A percentile compares a stretch with the other conserved stretches of the same genome.
These are phyloP conservation scores for Ligdia adustata DNA, from an alignment of 2,888 invertebrate species.

Conservation along the genomic window DNA sequence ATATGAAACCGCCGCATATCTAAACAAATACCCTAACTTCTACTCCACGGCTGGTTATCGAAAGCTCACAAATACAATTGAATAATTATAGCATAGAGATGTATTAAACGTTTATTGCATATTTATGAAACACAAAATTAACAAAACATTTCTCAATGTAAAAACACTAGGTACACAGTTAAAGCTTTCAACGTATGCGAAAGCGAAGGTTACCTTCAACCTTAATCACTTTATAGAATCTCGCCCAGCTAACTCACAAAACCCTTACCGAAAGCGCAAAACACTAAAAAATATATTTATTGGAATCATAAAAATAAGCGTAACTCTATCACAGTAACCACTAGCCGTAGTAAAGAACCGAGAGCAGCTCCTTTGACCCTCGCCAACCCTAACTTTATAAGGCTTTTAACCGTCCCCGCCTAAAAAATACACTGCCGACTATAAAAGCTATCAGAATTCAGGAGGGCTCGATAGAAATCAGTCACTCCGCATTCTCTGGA, in stretches of 20 bases:
- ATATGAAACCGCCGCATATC: no score
- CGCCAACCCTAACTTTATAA: constrained; percentile 22
- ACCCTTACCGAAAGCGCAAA: constrained; percentile 6
- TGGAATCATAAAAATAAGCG: constrained; percentile 26
- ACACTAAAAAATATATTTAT: constrained; percentile 19
- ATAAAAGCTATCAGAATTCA: constrained; percentile 46
- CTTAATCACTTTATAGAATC: constrained; percentile 1
- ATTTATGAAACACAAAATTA: no score
- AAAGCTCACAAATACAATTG: no score
- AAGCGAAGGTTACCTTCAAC: background rate
- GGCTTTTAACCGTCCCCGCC: constrained; percentile 31
- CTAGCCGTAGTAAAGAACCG: constrained; percentile 22
- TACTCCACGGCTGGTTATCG: no score
- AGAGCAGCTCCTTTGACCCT: constrained; percentile 20
- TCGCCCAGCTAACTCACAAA: constrained; percentile 12
- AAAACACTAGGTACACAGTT: no score
- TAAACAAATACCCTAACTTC: no score
- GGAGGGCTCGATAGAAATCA: constrained; percentile 50
- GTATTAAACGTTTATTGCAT: no score
- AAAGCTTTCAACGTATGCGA: no score
- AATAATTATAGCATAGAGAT: no score
- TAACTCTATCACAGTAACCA: constrained; percentile 21
- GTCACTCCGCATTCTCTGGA: constrained; percentile 51
- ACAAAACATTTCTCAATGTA: no score
- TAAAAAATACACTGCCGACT: constrained; percentile 34